Percentiles rank a stretch among this genome's conserved stretches.
Evolutionary conservation across 2,797 vertebrate genomes (phyloP).

Genomic region (Anguilla megastoma): DNA sequence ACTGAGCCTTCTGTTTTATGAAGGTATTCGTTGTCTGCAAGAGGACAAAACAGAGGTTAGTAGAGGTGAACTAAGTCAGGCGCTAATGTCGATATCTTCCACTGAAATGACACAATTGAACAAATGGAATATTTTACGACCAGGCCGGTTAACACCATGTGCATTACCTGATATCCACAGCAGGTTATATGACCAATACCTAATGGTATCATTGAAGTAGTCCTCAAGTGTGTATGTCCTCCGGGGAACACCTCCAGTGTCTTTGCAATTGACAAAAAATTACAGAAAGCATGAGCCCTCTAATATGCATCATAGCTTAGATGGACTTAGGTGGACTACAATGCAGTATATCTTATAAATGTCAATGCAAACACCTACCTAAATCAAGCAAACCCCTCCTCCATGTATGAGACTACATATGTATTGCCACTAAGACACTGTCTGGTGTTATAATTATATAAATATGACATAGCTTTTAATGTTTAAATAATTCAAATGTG

Average conservation of each 20-base stretch:
- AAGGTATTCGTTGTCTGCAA: conserved; percentile 86
- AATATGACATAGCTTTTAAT: not conserved
- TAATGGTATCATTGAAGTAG: conserved; percentile 80
- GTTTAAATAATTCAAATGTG: not conserved
- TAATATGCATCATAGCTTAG: not conserved
- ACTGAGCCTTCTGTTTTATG: conserved; percentile 73
- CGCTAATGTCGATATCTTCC: not conserved
- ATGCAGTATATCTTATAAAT: not conserved
- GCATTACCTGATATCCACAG: conserved; percentile 89
- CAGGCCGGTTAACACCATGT: not conserved
- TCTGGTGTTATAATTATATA: not conserved
- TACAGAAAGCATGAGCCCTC: not conserved
- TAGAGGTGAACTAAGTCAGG: not conserved
- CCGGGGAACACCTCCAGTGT: not conserved
- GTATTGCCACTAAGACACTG: not conserved
- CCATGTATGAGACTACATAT: not conserved
- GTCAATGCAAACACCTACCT: not conserved
- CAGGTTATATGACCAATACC: conserved; percentile 79
- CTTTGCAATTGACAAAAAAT: conserved; percentile 50
- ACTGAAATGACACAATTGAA: not conserved
- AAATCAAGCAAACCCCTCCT: not conserved
- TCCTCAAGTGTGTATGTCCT: conserved; percentile 81
- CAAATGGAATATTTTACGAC: not conserved
- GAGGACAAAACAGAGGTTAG: not conserved
- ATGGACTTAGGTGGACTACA: not conserved